Evolutionary conservation across 2,888 invertebrate genomes (phyloP), one percentile per base, ranked within the genome.

Genomic region (Phanerotoma sp.): DNA sequence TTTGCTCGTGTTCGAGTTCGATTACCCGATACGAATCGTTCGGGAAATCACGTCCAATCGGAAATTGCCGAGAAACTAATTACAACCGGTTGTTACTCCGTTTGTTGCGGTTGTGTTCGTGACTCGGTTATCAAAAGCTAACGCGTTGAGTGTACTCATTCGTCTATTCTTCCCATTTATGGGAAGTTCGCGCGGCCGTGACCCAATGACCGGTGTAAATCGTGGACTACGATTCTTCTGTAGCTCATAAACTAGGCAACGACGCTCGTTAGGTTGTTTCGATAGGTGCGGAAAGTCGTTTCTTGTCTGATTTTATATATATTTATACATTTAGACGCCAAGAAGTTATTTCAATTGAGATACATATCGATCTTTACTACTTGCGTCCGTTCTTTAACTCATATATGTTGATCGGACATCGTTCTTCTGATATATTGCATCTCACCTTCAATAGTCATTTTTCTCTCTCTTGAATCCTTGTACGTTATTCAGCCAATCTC

Each of bases 161-260:
- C 32, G 21, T 48, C 22, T 32, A 42, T 54, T 16, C 18, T 32
- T 25, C 38, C 7, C 21, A 50, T 52, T 55, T 57, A 58, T 49
- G 35, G 50, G 48, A 58, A 35, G 44, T 56, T 58, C 33, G 45
- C 42, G 53, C 47, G 62, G 60, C 62, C 63, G 54, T 63, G 65
- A 63, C 63, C 63, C 64, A 64, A 64, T 66, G 64, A 64, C 63
- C 64, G 58, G 60, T 60, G 62, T 66, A 66, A 66, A 66, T 66
- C 65, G 64, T 60, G 50, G 42, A 50, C 50, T 56, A 55, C 48
- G 54, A 61, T 58, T 56, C 56, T 45, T 50, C 52, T 57, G 46
- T 56, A 48, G 56, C 58, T 65, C 65, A 62, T 65, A 65, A 65
- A 65, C 60, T 60, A 60, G 59, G 60, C 62, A 58, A 54, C 60